Base-by-base conservation (phyloP, 2,888 invertebrate genomes). In the Rhyacophila evoluta region DNA sequence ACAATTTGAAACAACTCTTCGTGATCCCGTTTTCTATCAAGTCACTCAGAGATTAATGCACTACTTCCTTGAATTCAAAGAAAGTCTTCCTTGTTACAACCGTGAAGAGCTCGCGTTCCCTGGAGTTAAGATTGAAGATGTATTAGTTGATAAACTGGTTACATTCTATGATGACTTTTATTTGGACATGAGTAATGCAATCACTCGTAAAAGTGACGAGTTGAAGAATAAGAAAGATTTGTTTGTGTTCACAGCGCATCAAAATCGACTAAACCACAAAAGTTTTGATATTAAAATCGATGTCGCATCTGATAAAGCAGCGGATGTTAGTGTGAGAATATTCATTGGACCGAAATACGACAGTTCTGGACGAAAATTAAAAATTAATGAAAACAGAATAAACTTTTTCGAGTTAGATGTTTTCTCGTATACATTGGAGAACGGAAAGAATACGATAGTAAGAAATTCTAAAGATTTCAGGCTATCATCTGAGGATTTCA, bases 321-420 rank as follows among this genome's bases (percentile, higher is more conserved):
- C 87, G 70, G 85, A 87, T 83, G 91, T 88, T 77, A 86, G 90
- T 2, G 89, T 94, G 2, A 92, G 91, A 80, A 87, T 93, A 78
- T 94, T 92, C 91, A 84, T 94, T 39, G 94, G 92, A 72, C 94
- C 94, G 3, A 94, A 93, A 86, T 92, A 91, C 84, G 92, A 94
- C 84, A 89, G 91, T 83, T 84, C 89, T 72, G 91, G 90, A 71
- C 89, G 89, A 38, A 84, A 90, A 28, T 87, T 92, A 71, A 91
- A 92, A 82, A 87, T 75, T 19, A 72, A 78, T 28, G 77, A 77
- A 8, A 80, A 80, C 55, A 74, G 72, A 67, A n/a, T 28, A 37
- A 80, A 80, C 75, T 80, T 80, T 75, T 70, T 78, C 68, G 77
- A 80, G 33, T 33, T 80, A 70, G 80, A 80, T 71, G 27, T 80